Base-by-base conservation (phyloP, 2,797 vertebrate genomes). In the Scarus forsteni region DNA sequence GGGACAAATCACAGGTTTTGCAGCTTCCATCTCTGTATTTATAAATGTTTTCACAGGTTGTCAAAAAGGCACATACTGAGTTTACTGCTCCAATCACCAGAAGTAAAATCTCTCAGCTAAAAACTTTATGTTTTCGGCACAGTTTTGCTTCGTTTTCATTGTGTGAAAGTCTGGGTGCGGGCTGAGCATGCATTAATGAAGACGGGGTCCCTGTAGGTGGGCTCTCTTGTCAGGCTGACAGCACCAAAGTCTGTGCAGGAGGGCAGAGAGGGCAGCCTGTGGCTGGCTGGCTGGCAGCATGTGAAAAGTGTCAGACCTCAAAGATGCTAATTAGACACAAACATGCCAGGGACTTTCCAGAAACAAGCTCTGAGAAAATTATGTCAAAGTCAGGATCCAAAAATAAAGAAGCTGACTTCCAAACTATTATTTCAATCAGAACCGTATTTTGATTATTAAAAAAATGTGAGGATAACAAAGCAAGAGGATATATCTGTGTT, bases 1-100 rank as follows among this genome's bases (percentile, higher is more conserved):
- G 97, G 80, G 97, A 97, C 83, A 97, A 96, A 78, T 98, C 96
- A 62, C 97, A 99, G 98, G 98, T 99, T 95, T 87, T 34, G 67
- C 10, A 58, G 9, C 60, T 69, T 80, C 44, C 54, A 15, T 39
- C 3, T 45, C 4, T 65, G 34, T 36, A 61, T 48, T 54, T 45
- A 42, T 61, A 12, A 60, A 38, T 38, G 6, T 18, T 66, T 42
- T 15, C 9, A 35, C 7, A 52, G 7, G 36, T 3, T 11, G 4
- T 44, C 60, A 51, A 59, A 27, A n/a, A 56, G 44, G 43, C 55
- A 12, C 59, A 45, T 16, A 18, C 53, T 16, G n/a, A 15, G 52
- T 45, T 69, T 18, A 38, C 6, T 0, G 19, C 44, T 15, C 38
- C 15, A 3, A 38, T 42, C 5, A 0, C 42, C 36, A 51, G 43